Evolutionary conservation across 2,797 vertebrate species (phyloP), one percentile per base, ranked within the genome.

Genomic region (Amblyopsis hoosieri): DNA sequence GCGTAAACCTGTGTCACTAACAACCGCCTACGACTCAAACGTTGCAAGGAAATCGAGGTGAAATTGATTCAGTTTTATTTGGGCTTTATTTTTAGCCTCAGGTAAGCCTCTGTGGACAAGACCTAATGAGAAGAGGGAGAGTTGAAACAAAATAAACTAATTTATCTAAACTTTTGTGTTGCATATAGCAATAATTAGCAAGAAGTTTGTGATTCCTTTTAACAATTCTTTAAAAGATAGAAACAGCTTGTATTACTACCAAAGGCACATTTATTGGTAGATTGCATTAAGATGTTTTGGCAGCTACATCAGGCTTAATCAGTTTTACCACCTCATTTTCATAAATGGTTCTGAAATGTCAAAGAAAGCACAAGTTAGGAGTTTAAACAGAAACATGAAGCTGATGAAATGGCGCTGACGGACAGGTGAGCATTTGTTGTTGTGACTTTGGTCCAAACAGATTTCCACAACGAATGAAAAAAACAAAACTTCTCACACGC

Each of bases 401-500:
- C 66, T 37, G 54, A 54, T 74, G 54, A 74, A 63, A 72, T 72
- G 49, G 72, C 76, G 84, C 78, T 84, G 70, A 78, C 64, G 60
- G 66, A 72, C 67, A 37, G 47, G 64, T 23, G 12, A 29, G 14
- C 68, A 67, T 85, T 85, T 82, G 75, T 76, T 85, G 80, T 70
- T 68, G 78, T 78, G 68, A 81, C 63, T 45, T 56, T 60, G 64
- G 45, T 74, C 69, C 76, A 82, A 80, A 78, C 47, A 46, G 71
- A 82, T 78, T 80, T 88, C 78, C 82, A 83, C 76, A 57, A 65
- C 12, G 62, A 73, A 78, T 71, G 67, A 66, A 85, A 86, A 54
- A 48, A 61, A 74, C 65, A 47, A 62, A 71, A 74, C 76, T 85
- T 88, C 69, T 85, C 78, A 78, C 81, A 79, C 66, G 69, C 81